phyloP scores from a whole-genome alignment of 1,140 invertebrate species.

The Drosophila nannoptera region DNA sequence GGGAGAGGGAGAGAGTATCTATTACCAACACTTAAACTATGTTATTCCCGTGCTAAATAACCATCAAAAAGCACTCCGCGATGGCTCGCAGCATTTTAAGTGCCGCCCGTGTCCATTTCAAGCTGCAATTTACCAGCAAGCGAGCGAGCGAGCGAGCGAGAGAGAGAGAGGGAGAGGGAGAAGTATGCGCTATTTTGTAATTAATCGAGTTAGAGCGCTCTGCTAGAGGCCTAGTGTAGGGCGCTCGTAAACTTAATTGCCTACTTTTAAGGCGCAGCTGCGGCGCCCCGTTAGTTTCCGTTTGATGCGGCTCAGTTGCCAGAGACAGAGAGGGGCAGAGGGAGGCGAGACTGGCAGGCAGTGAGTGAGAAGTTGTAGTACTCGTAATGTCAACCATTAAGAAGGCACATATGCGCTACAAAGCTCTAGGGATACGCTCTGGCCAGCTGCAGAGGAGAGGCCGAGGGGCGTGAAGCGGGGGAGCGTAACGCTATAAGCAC shows the following conservation, averaged over 20 bases:
- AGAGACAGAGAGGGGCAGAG: background rate
- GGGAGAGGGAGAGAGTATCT: background rate
- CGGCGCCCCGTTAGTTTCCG: slow-evolving; percentile 51
- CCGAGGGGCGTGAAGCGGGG: background rate
- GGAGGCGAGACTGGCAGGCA: slow-evolving; percentile 3
- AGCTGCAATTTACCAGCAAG: slow-evolving; percentile 18
- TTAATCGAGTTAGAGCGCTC: slow-evolving; percentile 53
- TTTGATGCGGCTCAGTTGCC: slow-evolving; percentile 31
- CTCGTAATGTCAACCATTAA: slow-evolving; percentile 68
- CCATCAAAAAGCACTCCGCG: slow-evolving; percentile 18
- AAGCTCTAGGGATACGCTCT: slow-evolving; percentile 59
- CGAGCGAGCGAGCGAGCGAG: background rate
- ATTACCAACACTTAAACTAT: background rate
- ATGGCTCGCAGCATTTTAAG: background rate
- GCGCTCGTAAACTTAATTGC: slow-evolving; percentile 65
- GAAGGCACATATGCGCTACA: slow-evolving; percentile 53
- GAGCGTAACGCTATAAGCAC: slow-evolving; percentile 23
- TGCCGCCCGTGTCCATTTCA: slow-evolving; percentile 3
- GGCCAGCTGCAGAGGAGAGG: slow-evolving; percentile 25
- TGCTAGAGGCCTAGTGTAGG: slow-evolving; percentile 14
- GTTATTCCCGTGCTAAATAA: background rate
- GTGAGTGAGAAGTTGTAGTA: slow-evolving; percentile 2
- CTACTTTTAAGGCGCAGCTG: slow-evolving; percentile 59
- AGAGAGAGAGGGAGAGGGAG: slow-evolving; percentile 8
- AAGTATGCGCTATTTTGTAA: slow-evolving; percentile 37